Base-by-base conservation (phyloP, 2,888 invertebrate genomes). In the Parnassius apollo region DNA sequence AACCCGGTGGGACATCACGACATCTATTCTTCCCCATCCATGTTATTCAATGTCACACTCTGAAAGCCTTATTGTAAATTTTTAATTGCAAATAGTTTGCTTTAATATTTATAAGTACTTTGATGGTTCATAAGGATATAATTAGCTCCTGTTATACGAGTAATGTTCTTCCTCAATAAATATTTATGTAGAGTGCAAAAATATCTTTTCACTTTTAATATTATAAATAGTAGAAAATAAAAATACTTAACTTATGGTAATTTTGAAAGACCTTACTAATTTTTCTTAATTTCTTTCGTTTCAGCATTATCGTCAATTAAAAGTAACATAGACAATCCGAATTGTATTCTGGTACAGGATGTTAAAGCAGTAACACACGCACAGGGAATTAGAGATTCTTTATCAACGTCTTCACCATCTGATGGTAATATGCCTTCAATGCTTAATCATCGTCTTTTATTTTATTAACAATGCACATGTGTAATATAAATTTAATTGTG, bases 221-320 rank as follows among this genome's bases (percentile, higher is more conserved):
- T 35, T 35, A 35, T 7, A 35, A 35, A 35, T 25, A 25, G 3
- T 25, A 4, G 25, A 25, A 25, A 25, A 25, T 7, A 18, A 18
- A 18, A 25, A 25, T 25, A 25, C 7, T 25, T 25, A 25, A 3
- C 25, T 25, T 25, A 25, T 25, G 3, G 25, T 25, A 25, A 25
- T 25, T 25, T 25, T 25, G 25, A 25, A 42, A 12, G 18, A 18
- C 50, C 18, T 10, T 50, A 50, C 50, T 50, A 50, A 11, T n/a
- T 22, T 51, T n/a, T 2, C 7, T 12, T 13, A 12, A 10, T 57
- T 49, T 42, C 9, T 18, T 62, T 86, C 87, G 80, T 95, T 95
- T 54, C 94, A 97, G 96, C 96, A 86, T 95, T 96, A 92, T 96
- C 96, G 93, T 96, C 96, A 85, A 96, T 97, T 96, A 95, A 96